phyloP scores from a whole-genome alignment of 2,797 vertebrate genomes.

The Gallinago solitaria region DNA sequence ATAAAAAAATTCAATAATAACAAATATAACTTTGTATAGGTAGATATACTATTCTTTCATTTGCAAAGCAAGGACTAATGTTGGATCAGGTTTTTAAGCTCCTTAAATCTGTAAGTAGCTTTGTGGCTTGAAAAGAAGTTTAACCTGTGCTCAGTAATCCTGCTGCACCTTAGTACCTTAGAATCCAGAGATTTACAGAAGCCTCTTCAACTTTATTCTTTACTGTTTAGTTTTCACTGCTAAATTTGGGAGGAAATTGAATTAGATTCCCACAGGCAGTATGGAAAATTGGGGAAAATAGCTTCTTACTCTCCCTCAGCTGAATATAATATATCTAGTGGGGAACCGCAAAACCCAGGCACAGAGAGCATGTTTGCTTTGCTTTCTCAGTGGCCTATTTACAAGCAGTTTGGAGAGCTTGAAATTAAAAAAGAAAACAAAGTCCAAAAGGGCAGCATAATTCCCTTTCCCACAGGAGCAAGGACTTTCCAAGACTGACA shows the following conservation, averaged over 20 bases:
- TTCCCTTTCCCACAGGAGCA: not conserved
- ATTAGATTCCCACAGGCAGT: conserved; percentile 84
- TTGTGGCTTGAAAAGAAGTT: conserved; percentile 77
- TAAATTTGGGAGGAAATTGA: conserved; percentile 84
- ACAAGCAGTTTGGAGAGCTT: conserved; percentile 38
- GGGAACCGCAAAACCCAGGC: conserved; percentile 47
- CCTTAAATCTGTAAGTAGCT: conserved; percentile 69
- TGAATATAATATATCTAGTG: conserved; percentile 77
- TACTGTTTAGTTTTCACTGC: conserved; percentile 80
- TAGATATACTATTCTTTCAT: conserved; percentile 63
- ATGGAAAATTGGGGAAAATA: conserved; percentile 86
- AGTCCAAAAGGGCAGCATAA: conserved; percentile 18
- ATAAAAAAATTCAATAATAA: conserved; percentile 49
- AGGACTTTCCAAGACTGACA: not conserved
- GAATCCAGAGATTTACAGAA: conserved; percentile 81
- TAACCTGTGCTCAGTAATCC: conserved; percentile 76
- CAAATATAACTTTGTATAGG: conserved; percentile 45
- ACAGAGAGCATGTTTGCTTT: not conserved
- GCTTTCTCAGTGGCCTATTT: conserved; percentile 64
- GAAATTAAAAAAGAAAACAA: conserved; percentile 51
- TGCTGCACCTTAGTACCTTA: conserved; percentile 60
- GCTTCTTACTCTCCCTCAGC: conserved; percentile 78
- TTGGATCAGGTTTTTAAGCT: conserved; percentile 58
- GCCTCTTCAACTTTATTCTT: conserved; percentile 78
- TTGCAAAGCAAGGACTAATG: conserved; percentile 65